Conservation (phyloP, 2,113 vertebrate species). For the Mormyrus iriodes region DNA sequence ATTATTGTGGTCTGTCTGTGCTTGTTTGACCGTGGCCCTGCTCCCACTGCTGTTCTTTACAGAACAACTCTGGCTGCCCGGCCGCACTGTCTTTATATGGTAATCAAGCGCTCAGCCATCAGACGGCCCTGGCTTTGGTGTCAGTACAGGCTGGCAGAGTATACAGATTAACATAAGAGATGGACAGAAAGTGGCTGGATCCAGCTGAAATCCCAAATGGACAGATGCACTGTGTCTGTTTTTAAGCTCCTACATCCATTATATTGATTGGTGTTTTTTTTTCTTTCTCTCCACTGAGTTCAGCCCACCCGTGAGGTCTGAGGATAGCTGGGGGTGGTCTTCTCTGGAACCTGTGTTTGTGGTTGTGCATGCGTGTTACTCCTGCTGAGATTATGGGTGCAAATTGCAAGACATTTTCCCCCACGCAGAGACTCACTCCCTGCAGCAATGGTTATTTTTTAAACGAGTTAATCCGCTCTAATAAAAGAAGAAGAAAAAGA, state of each 20-base stretch:
- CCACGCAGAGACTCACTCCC: background rate
- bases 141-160: background rate
- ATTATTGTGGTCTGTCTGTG: background rate
- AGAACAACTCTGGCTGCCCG: background rate
- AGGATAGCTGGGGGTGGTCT: background rate
- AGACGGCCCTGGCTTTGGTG: background rate
- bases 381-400: background rate
- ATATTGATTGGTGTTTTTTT: background rate
- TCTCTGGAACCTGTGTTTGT: background rate
- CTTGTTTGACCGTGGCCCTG: background rate
- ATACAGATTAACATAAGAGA: background rate
- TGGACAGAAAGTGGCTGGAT: background rate
- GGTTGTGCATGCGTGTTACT: background rate
- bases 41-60: background rate
- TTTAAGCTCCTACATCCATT: conserved; percentile 1
- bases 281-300: background rate
- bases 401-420: background rate
- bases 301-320: background rate
- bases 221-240: background rate
- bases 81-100: background rate
- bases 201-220: background rate
- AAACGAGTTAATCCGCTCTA: background rate
- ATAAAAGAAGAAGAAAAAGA: background rate
- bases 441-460: background rate
- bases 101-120: background rate